Base-by-base conservation (phyloP, 2,113 vertebrate species). In the Argyrosomus japonicus region DNA sequence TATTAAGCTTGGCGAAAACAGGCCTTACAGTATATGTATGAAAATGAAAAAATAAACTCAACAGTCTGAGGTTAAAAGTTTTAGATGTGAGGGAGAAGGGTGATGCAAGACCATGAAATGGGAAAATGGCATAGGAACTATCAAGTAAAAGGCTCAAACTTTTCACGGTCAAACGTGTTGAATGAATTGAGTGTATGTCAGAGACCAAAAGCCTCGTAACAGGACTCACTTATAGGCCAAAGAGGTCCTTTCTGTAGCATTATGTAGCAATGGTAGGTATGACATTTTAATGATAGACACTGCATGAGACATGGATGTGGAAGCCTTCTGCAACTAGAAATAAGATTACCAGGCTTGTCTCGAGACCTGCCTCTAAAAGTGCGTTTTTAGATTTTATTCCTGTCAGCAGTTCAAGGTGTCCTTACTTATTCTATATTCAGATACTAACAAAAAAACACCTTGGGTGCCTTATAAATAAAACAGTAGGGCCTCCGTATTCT, bases 381-480 rank as follows among this genome's bases (percentile, higher is more conserved):
- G 11, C 4, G 2, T 56, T 84, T 82, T 85, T 58, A 21, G 40
- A 87, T 87, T 88, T 85, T 85, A 88, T 92, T 82, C 82, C 85
- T 77, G 79, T 86, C 88, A 86, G 79, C 87, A 75, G 83, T 89
- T 92, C 89, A 92, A 89, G 90, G 85, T 89, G 88, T 92, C 86
- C 81, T 89, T 75, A 86, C 79, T 92, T 79, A 85, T 88, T 85
- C 79, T 74, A 79, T 91, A 90, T 88, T 90, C 89, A 89, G 82
- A 87, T 82, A 67, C 58, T 15, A 21, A 57, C 4, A 56, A 57
- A 57, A 81, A 83, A 86, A 79, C 86, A 83, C 81, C 43, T 77
- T 87, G 80, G 83, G 85, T 90, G 79, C 75, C 89, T 87, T 82
- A 92, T 93, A 89, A 91, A 93, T 93, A 92, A 92, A 92, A 87